Percentiles rank a stretch among this genome's conserved stretches.
phyloP scores from a whole-genome alignment of 1,140 invertebrate genomes.

The Bombus affinis region DNA sequence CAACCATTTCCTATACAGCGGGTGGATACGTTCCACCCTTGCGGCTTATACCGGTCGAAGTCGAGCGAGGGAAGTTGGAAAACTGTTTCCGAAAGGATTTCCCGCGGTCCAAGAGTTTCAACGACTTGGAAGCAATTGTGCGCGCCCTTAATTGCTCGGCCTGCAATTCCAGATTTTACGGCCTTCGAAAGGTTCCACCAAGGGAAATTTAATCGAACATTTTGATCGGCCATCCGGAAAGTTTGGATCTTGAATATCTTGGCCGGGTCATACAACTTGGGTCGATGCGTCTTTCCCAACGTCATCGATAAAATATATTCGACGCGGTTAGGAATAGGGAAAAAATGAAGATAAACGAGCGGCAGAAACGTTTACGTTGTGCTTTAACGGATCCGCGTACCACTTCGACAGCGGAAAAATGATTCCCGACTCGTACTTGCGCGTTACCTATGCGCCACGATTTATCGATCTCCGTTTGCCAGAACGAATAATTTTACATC shows the following conservation, averaged over 20 bases:
- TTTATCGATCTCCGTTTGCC: constrained; percentile 9
- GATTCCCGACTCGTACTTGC: neutral
- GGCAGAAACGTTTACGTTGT: neutral
- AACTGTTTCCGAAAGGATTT: constrained; percentile 42
- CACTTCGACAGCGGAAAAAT: constrained; percentile 8
- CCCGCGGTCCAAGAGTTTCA: constrained; percentile 43
- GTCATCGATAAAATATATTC: constrained; percentile 20
- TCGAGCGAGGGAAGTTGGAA: constrained; percentile 8
- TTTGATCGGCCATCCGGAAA: neutral
- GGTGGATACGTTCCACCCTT: neutral
- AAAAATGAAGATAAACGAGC: constrained; percentile 24
- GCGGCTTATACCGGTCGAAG: neutral
- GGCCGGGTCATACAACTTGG: no score
- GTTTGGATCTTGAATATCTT: neutral
- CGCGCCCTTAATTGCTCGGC: constrained; percentile 17
- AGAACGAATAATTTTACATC: constrained; percentile 18
- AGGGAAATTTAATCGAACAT: constrained; percentile 13
- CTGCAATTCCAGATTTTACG: neutral
- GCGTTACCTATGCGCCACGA: constrained; percentile 4
- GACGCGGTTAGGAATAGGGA: neutral
- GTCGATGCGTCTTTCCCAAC: neutral
- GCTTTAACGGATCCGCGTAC: neutral
- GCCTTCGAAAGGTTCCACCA: neutral
- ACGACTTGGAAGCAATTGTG: constrained; percentile 37
- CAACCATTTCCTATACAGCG: constrained; percentile 11